Evolutionary conservation across 2,888 invertebrate genomes (phyloP), one percentile per base, ranked within the genome.

Genomic region (Thalpophila matura): DNA sequence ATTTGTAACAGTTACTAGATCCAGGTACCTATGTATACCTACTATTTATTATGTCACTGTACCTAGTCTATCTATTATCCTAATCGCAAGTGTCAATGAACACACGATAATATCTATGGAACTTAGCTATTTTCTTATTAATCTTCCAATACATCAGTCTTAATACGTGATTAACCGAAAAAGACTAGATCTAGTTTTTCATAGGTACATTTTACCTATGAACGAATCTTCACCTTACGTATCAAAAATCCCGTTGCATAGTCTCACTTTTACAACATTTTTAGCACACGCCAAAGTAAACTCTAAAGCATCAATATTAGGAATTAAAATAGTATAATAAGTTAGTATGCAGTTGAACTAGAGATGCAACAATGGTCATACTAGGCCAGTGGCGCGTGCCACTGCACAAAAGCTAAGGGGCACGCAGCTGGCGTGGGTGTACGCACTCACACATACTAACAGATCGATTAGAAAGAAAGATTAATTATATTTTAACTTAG

Each of bases 381-480:
- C 62, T 62, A 71, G 84, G 77, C 81, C 49, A 76, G 81, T 86
- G 92, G 91, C 94, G 92, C 94, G 94, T 93, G 93, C 93, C 92
- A 76, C 49, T 67, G 76, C 74, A 93, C 89, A 92, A 92, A 88
- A 86, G 88, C 78, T 77, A 84, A 87, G 86, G 82, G 85, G 83
- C 83, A 72, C 71, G 89, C 94, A 93, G 93, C 93, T 93, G 93
- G 88, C 90, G 92, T 91, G 86, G 92, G 91, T 79, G 91, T 79
- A 74, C 76, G 46, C 80, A 81, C 82, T 76, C 86, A 82, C 72
- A 83, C 69, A 60, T 16, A 67, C 46, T 60, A 46, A 54, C n/a
- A 49, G 18, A 59, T 38, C 37, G 10, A 22, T 20, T 42, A 20
- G 22, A 35, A 26, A 22, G 62, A 74, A 61, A 69, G 16, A 55